Evolutionary conservation across 1,140 invertebrate species (phyloP), one percentile per base, ranked within the genome.

Genomic region (Heterodera carotae): DNA sequence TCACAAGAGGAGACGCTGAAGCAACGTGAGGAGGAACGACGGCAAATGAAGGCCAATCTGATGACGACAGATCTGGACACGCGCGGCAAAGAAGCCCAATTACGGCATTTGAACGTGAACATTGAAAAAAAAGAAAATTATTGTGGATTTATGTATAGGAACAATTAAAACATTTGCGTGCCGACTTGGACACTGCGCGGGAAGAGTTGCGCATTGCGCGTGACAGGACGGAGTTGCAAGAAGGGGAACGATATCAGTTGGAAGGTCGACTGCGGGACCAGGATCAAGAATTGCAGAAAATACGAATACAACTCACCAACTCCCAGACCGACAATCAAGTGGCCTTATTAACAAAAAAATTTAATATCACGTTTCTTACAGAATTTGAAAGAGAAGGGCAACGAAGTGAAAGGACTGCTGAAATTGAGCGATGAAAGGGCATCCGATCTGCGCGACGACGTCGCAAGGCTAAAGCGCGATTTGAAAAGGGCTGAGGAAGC

Each of bases 1-100:
- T 84, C 86, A n/a, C 86, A 87, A 73, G 85, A 87, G 77, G 85
- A 87, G 69, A 81, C 85, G 27, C 70, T 87, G 22, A 84, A 85
- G 69, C 80, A 84, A 62, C 84, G 84, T 27, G 84, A 85, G 34
- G 85, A 86, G 8, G 85, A 86, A 73, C 79, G 84, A 56, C 76
- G 85, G 29, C 83, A 86, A 75, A 77, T 87, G 69, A 87, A 88
- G 68, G 83, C 83, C 15, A 86, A 86, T 62, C 79, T 87, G 82
- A 78, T 84, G 36, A 86, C 85, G 12, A 72, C 85, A 43, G 85
- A 87, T 34, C 77, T 87, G 33, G 86, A 87, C 71, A 80, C 81
- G 25, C 75, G 85, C 27, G 85, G 85, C 68, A 87, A 87, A 76
- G 85, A 87, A 73, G 85, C 85, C 15, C 85, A 87, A 72, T 70